Percentiles rank a stretch among this genome's conserved stretches.
Conservation (phyloP, 2,113 vertebrate species). For the Nettapus auritus region DNA sequence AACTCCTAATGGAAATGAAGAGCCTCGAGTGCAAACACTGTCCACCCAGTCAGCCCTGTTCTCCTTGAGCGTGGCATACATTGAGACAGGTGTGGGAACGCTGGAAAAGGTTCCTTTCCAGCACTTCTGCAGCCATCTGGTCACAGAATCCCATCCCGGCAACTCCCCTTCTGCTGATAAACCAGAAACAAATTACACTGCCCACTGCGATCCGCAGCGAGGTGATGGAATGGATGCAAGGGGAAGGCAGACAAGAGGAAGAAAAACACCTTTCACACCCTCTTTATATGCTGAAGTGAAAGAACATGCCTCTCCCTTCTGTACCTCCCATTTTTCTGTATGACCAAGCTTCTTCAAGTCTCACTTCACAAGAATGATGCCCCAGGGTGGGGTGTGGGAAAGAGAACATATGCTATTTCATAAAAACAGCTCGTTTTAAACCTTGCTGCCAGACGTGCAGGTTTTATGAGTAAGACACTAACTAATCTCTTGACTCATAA, state of each 20-base stretch:
- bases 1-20: conserved; percentile 12
- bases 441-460: conserved; percentile 54
- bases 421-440: conserved; percentile 67
- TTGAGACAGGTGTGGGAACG: not conserved
- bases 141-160: not conserved
- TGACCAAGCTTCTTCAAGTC: conserved; percentile 53
- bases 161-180: not conserved
- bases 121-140: not conserved
- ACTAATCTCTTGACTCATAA: conserved; percentile 60
- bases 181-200: not conserved
- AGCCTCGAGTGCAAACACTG: not conserved
- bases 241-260: not conserved
- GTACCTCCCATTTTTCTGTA: conserved; percentile 53
- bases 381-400: conserved; percentile 68
- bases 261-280: not conserved
- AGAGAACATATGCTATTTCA: conserved; percentile 37
- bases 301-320: conserved; percentile 24
- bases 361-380: conserved; percentile 76
- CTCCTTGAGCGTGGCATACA: not conserved
- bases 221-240: not conserved
- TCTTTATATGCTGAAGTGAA: not conserved
- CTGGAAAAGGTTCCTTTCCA: not conserved
- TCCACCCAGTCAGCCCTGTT: conserved; percentile 15
- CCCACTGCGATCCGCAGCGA: not conserved
- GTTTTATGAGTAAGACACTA: conserved; percentile 60